Base-by-base conservation (phyloP, 1,140 invertebrate species). In the Drosophila gunungcola region DNA sequence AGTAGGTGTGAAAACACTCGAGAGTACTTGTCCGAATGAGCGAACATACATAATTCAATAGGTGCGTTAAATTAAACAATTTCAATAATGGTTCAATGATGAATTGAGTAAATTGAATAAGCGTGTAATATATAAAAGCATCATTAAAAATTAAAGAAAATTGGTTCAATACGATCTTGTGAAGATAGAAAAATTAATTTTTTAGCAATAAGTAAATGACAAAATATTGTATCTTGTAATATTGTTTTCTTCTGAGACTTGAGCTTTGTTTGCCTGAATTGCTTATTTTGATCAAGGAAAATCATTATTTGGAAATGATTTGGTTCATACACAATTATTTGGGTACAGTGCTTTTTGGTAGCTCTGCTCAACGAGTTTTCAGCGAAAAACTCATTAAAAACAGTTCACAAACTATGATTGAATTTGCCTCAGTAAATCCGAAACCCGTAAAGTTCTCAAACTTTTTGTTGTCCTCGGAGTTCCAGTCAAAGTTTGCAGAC, bases 1-100 rank as follows among this genome's bases (percentile, higher is more conserved):
- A 42, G 25, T 9, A 46, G 69, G 61, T 73, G 69, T 62, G 46
- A 80, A 80, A 52, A 41, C 34, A 21, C 11, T 52, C 16, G 13
- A 48, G 7, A 16, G n/a, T 39, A 51, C 45, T 61, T 79, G 5
- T 13, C 16, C 48, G 27, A 36, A n/a, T 64, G 34, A 9, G 51
- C 21, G 25, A 21, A 12, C 4, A 45, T 13, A 36, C 32, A 73
- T 56, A 55, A 63, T 51, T 43, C 11, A 56, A 57, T 45, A 25
- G 29, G 34, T 16, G 42, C 5, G 21, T n/a, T 9, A 39, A 4
- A 34, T 54, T 2, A 43, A 38, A 21, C n/a, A 13, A 43, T n/a
- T 74, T 39, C 25, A 52, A 63, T 60, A 64, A 55, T 48, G 32
- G 34, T 29, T 45, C 10, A 72, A 64, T 60, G 25, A 2, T 11